These are phyloP conservation scores for Miichthys miiuy DNA, from an alignment of 2,797 vertebrate species.

Conservation along the genomic window DNA sequence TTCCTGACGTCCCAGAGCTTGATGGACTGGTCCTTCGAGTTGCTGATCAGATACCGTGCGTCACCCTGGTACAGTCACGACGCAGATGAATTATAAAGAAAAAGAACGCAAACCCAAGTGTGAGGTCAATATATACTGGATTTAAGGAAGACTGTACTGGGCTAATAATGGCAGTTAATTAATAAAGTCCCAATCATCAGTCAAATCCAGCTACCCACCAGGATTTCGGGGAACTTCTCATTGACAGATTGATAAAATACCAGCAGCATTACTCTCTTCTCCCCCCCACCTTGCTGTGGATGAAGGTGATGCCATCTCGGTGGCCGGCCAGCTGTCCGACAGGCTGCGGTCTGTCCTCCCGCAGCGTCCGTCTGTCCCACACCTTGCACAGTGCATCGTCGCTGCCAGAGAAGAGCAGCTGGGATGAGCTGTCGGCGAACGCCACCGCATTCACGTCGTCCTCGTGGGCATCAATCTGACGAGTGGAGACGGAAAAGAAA, in stretches of 20 bases:
- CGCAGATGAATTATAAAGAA: neutral
- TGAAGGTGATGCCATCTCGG: conserved; percentile 96
- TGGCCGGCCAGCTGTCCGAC: conserved; percentile 94
- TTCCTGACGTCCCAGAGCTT: conserved; percentile 95
- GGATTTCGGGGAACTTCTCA: conserved; percentile 10
- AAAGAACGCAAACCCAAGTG: neutral
- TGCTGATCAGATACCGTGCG: conserved; percentile 93
- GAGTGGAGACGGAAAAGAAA: conserved; percentile 1
- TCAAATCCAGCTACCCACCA: conserved; percentile 14
- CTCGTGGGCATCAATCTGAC: conserved; percentile 93
- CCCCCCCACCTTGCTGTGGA: conserved; percentile 91
- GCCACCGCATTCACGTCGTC: conserved; percentile 95
- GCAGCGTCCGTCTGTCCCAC: conserved; percentile 94
- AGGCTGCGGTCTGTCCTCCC: conserved; percentile 92
- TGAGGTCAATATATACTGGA: neutral
- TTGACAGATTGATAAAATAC: conserved; percentile 41
- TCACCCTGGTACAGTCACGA: conserved; percentile 85
- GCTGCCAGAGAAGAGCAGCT: conserved; percentile 94
- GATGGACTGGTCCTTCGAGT: conserved; percentile 97
- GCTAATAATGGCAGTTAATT: conserved; percentile 22
- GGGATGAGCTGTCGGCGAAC: conserved; percentile 92
- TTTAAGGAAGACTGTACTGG: neutral
- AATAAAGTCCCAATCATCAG: conserved; percentile 11
- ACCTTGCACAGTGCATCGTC: conserved; percentile 95
- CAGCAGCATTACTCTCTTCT: conserved; percentile 4